phyloP scores from a whole-genome alignment of 2,113 vertebrate species.

The Chelonoidis abingdonii region DNA sequence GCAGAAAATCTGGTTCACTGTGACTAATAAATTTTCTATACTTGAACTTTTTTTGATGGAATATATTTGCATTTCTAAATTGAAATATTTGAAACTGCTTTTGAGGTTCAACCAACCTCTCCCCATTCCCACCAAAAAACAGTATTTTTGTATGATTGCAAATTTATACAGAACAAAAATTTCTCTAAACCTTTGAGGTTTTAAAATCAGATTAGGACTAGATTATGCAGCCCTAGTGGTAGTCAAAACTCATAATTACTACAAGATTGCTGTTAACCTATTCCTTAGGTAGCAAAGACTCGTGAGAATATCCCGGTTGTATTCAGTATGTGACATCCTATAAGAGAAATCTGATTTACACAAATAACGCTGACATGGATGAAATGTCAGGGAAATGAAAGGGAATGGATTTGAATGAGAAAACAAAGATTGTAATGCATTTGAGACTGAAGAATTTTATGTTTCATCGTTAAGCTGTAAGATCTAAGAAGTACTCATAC shows the following conservation, averaged over 20 bases:
- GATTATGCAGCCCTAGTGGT: neutral
- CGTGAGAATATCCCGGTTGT: neutral
- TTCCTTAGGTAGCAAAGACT: neutral
- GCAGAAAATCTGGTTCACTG: conserved; percentile 12
- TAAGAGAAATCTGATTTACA: neutral
- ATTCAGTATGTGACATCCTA: neutral
- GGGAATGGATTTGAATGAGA: neutral
- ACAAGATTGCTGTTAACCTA: neutral
- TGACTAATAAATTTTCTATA: conserved; percentile 28
- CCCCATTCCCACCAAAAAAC: neutral
- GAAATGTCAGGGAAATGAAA: neutral
- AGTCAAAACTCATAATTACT: neutral
- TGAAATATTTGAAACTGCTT: neutral
- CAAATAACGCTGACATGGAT: neutral
- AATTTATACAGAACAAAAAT: neutral
- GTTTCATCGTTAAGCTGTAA: conserved; percentile 34
- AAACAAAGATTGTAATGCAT: neutral
- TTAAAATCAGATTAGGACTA: neutral
- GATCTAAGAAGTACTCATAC: neutral
- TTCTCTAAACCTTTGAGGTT: neutral
- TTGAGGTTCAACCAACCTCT: neutral
- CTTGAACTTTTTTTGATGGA: neutral
- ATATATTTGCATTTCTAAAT: conserved; percentile 15
- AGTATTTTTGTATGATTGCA: neutral
- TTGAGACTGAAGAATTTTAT: conserved; percentile 11